Evolutionary conservation across 2,888 invertebrate genomes (phyloP), one percentile per base, ranked within the genome.

Genomic region (Acronicta psi): DNA sequence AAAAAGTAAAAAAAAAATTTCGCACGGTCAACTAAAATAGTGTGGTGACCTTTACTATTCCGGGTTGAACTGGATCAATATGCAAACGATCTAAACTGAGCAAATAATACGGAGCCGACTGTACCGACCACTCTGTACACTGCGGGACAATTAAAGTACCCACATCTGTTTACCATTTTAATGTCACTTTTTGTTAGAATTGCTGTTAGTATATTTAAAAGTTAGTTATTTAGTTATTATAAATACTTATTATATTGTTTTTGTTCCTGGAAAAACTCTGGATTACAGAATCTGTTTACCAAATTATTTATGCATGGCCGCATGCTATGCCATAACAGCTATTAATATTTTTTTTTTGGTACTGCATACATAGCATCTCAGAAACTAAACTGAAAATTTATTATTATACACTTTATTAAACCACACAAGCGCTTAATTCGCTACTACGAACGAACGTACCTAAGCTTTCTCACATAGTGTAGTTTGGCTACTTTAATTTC

Each of bases 121-220:
- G 36, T 31, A n/a, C 51, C 29, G 52, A 50, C n/a, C 43, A 49
- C 41, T 44, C 34, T 44, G 34, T 38, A 54, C 64, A 56, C 71
- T 56, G 60, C 46, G 40, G 45, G 20, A 38, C 55, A 53, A 50
- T 65, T 47, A 43, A 29, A 59, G 20, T 36, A 20, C 43, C 40
- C 52, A 23, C 54, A 44, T 31, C 47, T 62, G 62, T 42, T 70
- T 53, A 58, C 53, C 56, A 58, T 59, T 56, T 56, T 49, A 57
- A 55, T 56, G 51, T 37, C 29, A 56, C 43, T 73, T 69, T 58
- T 40, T 55, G 65, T 53, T 64, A 6, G 0, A 25, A 69, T n/a
- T 58, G 64, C 25, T 58, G 42, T 61, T 56, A 59, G 14, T 40
- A 44, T n/a, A n/a, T n/a, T n/a, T n/a, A n/a, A n/a, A n/a, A n/a